Evolutionary conservation across 2,888 invertebrate genomes (phyloP).

Genomic region (Rotaria magnacalcarata): DNA sequence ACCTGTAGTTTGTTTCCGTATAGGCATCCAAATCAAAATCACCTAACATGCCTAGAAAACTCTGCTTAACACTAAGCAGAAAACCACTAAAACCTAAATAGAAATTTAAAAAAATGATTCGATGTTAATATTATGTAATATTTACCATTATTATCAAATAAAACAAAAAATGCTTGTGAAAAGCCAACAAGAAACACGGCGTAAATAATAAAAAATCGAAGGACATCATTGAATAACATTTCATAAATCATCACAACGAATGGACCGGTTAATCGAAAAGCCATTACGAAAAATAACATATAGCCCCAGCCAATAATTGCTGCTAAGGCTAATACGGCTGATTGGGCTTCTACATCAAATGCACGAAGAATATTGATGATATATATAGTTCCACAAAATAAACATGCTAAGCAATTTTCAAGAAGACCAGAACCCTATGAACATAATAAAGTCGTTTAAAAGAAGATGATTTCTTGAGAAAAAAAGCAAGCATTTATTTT

Average conservation of each 20-base stretch:
- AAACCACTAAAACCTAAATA: constrained; percentile 5
- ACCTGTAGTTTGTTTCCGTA: not conserved
- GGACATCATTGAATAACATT: constrained; percentile 12
- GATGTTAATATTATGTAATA: too few relatives aligned
- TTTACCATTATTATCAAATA: not conserved
- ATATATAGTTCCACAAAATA: not conserved
- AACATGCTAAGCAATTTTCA: constrained; percentile 12
- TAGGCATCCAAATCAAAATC: constrained; percentile 21
- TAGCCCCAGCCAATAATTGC: not conserved
- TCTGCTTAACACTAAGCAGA: constrained; percentile 16
- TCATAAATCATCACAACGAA: constrained; percentile 1
- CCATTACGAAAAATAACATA: constrained; percentile 7
- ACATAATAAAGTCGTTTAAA: not conserved
- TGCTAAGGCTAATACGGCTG: not conserved
- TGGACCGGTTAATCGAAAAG: not conserved
- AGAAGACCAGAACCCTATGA: constrained; percentile 3
- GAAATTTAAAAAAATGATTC: too few relatives aligned
- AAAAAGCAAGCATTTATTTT: not conserved
- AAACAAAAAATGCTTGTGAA: constrained; percentile 16
- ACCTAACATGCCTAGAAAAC: constrained; percentile 28
- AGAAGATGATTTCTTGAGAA: not conserved
- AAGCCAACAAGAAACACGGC: not conserved
- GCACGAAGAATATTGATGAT: not conserved
- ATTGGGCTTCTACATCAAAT: not conserved
- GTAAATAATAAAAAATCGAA: constrained; percentile 17